phyloP scores from a whole-genome alignment of 1,140 invertebrate genomes.

The Drosophila sp. region DNA sequence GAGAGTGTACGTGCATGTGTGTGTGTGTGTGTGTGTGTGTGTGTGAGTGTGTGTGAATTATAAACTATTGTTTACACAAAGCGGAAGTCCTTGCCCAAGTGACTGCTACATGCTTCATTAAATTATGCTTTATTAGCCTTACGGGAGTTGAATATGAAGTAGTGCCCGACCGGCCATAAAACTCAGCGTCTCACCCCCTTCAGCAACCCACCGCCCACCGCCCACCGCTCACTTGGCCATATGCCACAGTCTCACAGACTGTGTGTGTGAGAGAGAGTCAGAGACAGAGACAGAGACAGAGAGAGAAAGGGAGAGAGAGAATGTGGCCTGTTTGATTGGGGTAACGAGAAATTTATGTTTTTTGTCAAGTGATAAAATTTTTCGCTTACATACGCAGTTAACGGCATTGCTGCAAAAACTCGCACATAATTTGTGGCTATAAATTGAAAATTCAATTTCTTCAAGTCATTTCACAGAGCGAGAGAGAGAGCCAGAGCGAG shows the following conservation, averaged over 20 bases:
- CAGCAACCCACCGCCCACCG: background rate
- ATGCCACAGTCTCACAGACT: conserved; percentile 11
- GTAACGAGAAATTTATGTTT: conserved; percentile 77
- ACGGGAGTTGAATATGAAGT: conserved; percentile 82
- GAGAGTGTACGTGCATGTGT: conserved; percentile 5
- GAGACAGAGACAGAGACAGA: background rate
- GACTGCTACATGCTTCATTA: conserved; percentile 79
- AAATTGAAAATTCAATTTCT: conserved; percentile 83
- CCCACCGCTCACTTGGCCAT: conserved; percentile 2
- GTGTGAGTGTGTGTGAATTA: conserved; percentile 64
- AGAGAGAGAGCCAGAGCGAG: background rate
- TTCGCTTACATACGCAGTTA: conserved; percentile 80
- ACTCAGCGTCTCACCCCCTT: conserved; percentile 15
- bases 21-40: conserved; percentile 16
- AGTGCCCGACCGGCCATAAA: conserved; percentile 53
- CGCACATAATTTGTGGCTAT: conserved; percentile 70
- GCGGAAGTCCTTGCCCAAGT: conserved; percentile 75
- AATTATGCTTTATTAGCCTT: conserved; percentile 82
- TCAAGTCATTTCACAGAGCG: conserved; percentile 57
- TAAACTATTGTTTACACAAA: conserved; percentile 83
- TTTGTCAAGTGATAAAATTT: conserved; percentile 83
- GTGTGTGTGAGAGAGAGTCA: background rate
- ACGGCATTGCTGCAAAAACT: conserved; percentile 27
- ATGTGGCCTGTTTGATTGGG: conserved; percentile 16
- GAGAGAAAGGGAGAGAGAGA: too few relatives aligned